Conservation (phyloP, 2,797 vertebrate species). For the Squalus acanthias region DNA sequence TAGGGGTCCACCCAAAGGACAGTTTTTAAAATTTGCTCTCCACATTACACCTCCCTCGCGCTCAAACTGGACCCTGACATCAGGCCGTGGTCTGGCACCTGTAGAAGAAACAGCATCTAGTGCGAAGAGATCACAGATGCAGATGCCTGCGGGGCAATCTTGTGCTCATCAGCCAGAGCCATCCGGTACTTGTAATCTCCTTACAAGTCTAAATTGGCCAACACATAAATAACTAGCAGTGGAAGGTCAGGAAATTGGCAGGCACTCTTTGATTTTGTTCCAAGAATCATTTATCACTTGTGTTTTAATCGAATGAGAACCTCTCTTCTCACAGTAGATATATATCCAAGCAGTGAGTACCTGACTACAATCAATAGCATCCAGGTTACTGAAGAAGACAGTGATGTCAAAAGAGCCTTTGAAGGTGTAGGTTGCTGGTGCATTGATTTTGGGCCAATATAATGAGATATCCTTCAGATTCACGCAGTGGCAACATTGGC, state of each 20-base stretch:
- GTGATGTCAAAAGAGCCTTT: background rate
- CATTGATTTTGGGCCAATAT: background rate
- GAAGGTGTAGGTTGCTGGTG: background rate
- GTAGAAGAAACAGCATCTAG: background rate
- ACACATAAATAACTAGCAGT: background rate
- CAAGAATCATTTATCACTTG: slow-evolving; percentile 11
- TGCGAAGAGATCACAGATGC: background rate
- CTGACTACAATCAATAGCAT: background rate
- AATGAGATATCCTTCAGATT: slow-evolving; percentile 1
- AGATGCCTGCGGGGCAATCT: background rate
- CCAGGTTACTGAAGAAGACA: background rate
- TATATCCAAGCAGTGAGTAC: background rate
- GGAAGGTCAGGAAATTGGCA: slow-evolving; percentile 25
- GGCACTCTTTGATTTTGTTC: background rate
- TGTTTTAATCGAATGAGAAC: slow-evolving; percentile 4
- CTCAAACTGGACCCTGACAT: background rate
- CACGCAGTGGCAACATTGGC: background rate
- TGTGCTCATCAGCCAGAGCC: background rate
- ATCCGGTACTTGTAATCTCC: background rate
- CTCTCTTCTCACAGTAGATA: background rate
- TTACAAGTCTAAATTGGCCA: background rate
- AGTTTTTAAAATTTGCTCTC: background rate
- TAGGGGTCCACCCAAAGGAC: background rate
- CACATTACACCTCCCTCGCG: background rate
- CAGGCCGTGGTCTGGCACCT: background rate